Evolutionary conservation across 2,888 invertebrate species (phyloP), one percentile per base, ranked within the genome.

Genomic region (Eustalomyia histrio): DNA sequence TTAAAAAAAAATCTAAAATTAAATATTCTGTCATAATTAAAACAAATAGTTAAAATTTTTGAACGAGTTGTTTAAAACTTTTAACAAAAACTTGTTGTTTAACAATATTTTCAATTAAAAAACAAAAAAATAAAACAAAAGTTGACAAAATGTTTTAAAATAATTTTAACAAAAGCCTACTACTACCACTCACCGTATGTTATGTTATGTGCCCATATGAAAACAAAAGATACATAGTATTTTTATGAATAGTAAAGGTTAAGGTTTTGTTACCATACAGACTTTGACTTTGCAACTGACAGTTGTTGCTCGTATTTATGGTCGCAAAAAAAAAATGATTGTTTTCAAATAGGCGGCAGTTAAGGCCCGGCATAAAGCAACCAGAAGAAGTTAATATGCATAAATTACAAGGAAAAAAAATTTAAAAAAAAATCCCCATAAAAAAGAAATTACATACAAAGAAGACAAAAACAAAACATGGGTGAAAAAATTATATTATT

Each of bases 201-300:
- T n/a, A n/a, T n/a, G n/a, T n/a, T n/a, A n/a, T 6, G 29, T 6
- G 29, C 29, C 29, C 6, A 29, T 29, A 6, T 18, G 12, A 68
- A 55, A 18, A 57, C 10, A 57, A 57, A 24, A 18, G 9, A 24
- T 47, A 57, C 43, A 57, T 35, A 9, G 47, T 18, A 14, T 29
- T 53, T 69, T 33, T 16, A 47, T 47, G n/a, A n/a, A 71, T 58
- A 43, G 29, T 60, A 71, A 78, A 78, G 76, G 76, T 78, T 78
- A 65, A 78, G 76, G 55, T 63, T 33, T 61, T 43, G 17, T 43
- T 14, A 16, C 1, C 47, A 43, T 16, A 43, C 33, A n/a, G 53
- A 65, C 24, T 58, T 71, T 63, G 61, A n/a, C 9, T 4, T 21
- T 68, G 7, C 2, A 5, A 43, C 16, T 60, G 43, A 29, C 7